phyloP scores from a whole-genome alignment of 1,140 invertebrate genomes.

The Mactra quadrangularis region DNA sequence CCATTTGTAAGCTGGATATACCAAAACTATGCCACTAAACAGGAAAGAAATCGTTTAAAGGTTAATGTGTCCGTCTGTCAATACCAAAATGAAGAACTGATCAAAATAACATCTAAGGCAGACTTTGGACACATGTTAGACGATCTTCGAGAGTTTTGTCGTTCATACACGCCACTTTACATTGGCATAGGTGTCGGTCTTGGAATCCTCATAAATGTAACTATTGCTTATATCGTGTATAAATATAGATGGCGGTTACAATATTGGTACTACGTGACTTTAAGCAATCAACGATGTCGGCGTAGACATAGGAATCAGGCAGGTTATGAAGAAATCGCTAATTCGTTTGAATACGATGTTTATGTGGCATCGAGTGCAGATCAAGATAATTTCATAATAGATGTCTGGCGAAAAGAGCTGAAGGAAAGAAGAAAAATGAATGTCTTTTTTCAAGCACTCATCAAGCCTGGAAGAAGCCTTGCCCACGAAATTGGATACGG shows the following conservation, averaged over 20 bases:
- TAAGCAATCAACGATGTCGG: background rate
- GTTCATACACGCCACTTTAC: conserved; percentile 1
- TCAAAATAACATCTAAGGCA: background rate
- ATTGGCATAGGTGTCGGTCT: background rate
- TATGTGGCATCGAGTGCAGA: conserved; percentile 5
- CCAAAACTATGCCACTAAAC: background rate
- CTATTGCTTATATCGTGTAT: background rate
- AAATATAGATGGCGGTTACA: conserved; percentile 25
- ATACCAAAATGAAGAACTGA: background rate
- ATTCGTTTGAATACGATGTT: conserved; percentile 24
- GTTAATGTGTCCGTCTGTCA: background rate
- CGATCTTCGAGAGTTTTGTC: background rate
- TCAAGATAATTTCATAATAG: background rate
- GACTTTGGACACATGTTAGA: background rate
- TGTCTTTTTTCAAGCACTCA: background rate
- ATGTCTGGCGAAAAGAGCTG: no score
- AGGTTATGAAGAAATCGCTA: background rate
- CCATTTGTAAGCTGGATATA: conserved; percentile 40
- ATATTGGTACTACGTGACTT: conserved; percentile 51
- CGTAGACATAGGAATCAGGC: background rate
- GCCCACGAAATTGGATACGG: background rate
- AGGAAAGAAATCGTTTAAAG: background rate
- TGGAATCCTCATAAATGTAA: conserved; percentile 5
- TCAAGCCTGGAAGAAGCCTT: conserved; percentile 14
- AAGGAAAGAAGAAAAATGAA: background rate